Base-by-base conservation (phyloP, 2,888 invertebrate species). In the Thecocarcelia acutangulata region DNA sequence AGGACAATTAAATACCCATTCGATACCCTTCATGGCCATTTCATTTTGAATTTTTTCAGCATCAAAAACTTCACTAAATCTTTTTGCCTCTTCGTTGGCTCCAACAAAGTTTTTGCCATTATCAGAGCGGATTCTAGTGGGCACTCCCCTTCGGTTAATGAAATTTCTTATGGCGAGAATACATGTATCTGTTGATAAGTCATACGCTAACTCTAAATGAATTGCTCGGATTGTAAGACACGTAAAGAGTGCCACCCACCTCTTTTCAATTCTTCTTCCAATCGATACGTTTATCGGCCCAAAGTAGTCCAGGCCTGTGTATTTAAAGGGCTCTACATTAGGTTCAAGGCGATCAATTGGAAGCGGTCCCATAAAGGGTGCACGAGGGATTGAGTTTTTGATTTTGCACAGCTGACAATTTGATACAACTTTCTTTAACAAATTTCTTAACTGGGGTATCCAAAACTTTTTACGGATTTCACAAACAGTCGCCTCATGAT, bases 1-100 rank as follows among this genome's bases (percentile, higher is more conserved):
- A n/a, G n/a, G n/a, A n/a, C n/a, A n/a, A n/a, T n/a, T n/a, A n/a
- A n/a, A 84, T 5, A 64, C 1, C 83, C 84, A 84, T 12, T 83
- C 72, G 3, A 83, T 37, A 24, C 82, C 79, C 77, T 19, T 80
- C 52, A n/a, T 69, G 8, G 77, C 17, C 44, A 76, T 28, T 15
- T 79, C 74, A 3, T 52, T 50, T 5, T 58, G 13, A 15, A 81
- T 70, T 4, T 37, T 58, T 11, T 48, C 69, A 46, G 28, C 28
- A 17, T 76, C 50, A 58, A n/a, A n/a, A n/a, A n/a, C n/a, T n/a
- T n/a, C n/a, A n/a, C n/a, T n/a, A n/a, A n/a, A n/a, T n/a, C n/a
- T n/a, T n/a, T n/a, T n/a, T n/a, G n/a, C n/a, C n/a, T n/a, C n/a
- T n/a, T n/a, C n/a, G n/a, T n/a, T n/a, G n/a, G n/a, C n/a, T n/a